Base-by-base conservation (phyloP, 2,888 invertebrate species). In the Rutpela maculata region DNA sequence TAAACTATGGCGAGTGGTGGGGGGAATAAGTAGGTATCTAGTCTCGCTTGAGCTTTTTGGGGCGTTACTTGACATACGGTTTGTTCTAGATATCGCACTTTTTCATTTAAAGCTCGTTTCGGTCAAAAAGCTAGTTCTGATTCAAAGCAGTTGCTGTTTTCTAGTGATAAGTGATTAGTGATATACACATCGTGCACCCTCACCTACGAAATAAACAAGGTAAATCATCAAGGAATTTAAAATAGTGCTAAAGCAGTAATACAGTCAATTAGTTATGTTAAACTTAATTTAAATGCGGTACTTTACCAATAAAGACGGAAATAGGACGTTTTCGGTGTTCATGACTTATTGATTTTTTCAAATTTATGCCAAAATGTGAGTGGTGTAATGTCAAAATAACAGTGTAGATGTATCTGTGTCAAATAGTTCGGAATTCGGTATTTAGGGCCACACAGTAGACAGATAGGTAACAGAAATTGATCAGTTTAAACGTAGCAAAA, bases 41-140 rank as follows among this genome's bases (percentile, higher is more conserved):
- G 66, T 76, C 18, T 62, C 31, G 15, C 57, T 56, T 35, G 50
- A 60, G 75, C 60, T 76, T 67, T 56, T 67, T 71, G 71, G 75
- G 75, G 75, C 75, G 75, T 76, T 76, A 71, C 71, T 76, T 56
- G 75, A 75, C 69, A 71, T 66, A 71, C 70, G 65, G 75, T 18
- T 57, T 71, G 66, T 38, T 59, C 70, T 18, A 60, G 43, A 69
- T 70, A 38, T 38, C 38, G 60, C 70, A 50, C 50, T 50, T 65
- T 38, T 65, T 19, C 10, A 38, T 19, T 26, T 19, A 35, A 65
- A 65, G 65, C 65, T 65, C 65, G 10, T 18, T 19, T 15, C 10
- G 43, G 0, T 38, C 43, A 17, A 22, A 50, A n/a, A 50, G n/a
- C 50, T 15, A 1, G 50, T 50, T 17, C 2, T 50, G 7, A n/a